Evolutionary conservation across 2,888 invertebrate species (phyloP), one percentile per base, ranked within the genome.

Genomic region (Silvanus unidentatus): DNA sequence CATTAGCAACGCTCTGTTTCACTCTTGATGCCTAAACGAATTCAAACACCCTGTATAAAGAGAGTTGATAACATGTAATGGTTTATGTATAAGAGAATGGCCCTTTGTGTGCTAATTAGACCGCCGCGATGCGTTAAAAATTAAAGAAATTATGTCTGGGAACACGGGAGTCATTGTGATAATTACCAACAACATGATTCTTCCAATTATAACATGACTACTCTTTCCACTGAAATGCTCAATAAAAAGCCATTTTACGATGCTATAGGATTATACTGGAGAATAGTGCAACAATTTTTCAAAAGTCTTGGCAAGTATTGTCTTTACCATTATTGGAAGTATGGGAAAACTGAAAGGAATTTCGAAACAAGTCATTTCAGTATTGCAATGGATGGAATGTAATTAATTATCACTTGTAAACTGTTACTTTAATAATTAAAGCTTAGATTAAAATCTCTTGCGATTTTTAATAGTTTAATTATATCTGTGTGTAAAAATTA

Each of bases 81-180:
- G 32, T 32, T n/a, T 32, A 35, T 35, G 39, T 15, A 14, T 15
- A 43, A 16, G 38, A 44, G 16, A 44, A 39, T 16, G 41, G 43
- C 39, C 53, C 50, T 54, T 54, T 55, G 54, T 54, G 50, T 54
- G 52, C 52, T 55, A 55, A 55, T 55, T 54, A 55, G 50, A 47
- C 43, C 49, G 49, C 49, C 47, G 51, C 49, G 52, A 50, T 54
- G 55, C 50, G 54, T 55, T 52, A 54, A 54, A 55, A 54, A 52
- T 54, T 55, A 48, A 51, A 47, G 44, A 46, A 50, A 48, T 53
- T 48, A 47, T 39, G 51, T 50, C 50, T 52, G 49, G 47, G 52
- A 50, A 49, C 46, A 44, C 29, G 4, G 8, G 22, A 3, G 32
- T 48, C 51, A 45, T 49, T 49, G 46, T 46, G 34, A 50, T 47